phyloP scores from a whole-genome alignment of 2,797 vertebrate genomes.

The Borostomias antarcticus region DNA sequence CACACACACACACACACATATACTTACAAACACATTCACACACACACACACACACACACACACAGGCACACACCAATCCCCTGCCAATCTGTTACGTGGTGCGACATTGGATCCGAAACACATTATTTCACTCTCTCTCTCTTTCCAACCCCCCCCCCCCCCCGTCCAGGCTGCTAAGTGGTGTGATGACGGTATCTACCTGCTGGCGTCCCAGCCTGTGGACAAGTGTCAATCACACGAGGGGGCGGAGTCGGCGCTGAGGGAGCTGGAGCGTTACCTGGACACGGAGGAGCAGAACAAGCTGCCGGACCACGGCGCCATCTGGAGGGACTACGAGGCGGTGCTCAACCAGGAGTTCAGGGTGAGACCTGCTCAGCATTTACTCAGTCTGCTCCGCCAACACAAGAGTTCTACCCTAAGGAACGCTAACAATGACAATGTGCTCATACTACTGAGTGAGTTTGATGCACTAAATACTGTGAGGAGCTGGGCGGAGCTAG shows the following conservation, averaged over 20 bases:
- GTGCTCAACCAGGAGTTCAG: conserved; percentile 88
- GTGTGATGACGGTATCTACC: conserved; percentile 94
- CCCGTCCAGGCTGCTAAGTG: conserved; percentile 85
- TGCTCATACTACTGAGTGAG: too few species aligned
- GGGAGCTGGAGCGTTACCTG: conserved; percentile 92
- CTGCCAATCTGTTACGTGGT: too few species aligned
- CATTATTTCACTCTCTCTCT: neutral
- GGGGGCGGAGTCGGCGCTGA: conserved; percentile 92
- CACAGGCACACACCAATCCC: too few species aligned
- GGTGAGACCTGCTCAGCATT: conserved; percentile 65
- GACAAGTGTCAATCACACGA: conserved; percentile 98
- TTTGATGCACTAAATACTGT: too few species aligned
- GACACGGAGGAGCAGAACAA: conserved; percentile 82
- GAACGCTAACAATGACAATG: too few species aligned
- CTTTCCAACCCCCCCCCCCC: neutral
- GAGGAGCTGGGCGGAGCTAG: too few species aligned
- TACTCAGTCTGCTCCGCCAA: too few species aligned
- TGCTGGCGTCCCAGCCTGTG: conserved; percentile 93
- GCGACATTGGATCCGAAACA: too few species aligned
- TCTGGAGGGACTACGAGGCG: conserved; percentile 84
- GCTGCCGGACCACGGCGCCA: conserved; percentile 79
- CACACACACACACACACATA: neutral
- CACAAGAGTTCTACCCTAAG: too few species aligned
- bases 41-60: neutral
- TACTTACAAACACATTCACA: too few species aligned